These are phyloP conservation scores for Andrena trimmerana DNA, from an alignment of 2,888 invertebrate species.

Conservation along the genomic window DNA sequence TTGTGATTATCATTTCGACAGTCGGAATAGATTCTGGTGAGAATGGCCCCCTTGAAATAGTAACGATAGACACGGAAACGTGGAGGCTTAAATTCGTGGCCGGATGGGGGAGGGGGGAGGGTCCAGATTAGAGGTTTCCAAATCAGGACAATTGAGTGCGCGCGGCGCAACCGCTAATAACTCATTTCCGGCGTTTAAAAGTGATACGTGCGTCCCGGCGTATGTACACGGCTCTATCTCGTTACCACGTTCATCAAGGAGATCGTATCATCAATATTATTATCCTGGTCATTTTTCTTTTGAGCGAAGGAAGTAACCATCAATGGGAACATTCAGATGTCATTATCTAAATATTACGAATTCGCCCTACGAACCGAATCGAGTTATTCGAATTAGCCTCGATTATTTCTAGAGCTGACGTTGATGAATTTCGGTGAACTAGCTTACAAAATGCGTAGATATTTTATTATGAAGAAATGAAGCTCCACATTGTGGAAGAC, in stretches of 20 bases:
- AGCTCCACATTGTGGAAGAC: background rate
- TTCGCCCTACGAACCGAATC: constrained; percentile 12
- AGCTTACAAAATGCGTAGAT: background rate
- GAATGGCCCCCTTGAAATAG: constrained; percentile 33
- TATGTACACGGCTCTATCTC: constrained; percentile 56
- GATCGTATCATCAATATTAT: constrained; percentile 65
- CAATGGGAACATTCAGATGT: constrained; percentile 42
- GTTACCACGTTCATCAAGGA: constrained; percentile 75
- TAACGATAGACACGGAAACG: constrained; percentile 46
- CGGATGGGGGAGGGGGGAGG: constrained; percentile 50
- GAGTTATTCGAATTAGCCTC: constrained; percentile 3
- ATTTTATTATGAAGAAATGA: too few relatives aligned
- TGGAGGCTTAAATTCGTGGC: constrained; percentile 58
- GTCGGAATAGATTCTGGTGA: constrained; percentile 43
- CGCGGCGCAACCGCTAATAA: constrained; percentile 71
- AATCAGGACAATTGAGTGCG: constrained; percentile 75
- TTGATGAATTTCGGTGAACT: background rate
- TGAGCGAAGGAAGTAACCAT: constrained; percentile 51
- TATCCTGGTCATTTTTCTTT: constrained; percentile 63
- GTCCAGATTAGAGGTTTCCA: constrained; percentile 71
- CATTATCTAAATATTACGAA: constrained; percentile 43
- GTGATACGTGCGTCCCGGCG: constrained; percentile 66
- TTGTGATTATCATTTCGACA: constrained; percentile 14
- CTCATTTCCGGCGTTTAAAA: constrained; percentile 75
- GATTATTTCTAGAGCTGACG: background rate